Conservation (phyloP, 2,888 invertebrate species). For the Girardia tigrina region DNA sequence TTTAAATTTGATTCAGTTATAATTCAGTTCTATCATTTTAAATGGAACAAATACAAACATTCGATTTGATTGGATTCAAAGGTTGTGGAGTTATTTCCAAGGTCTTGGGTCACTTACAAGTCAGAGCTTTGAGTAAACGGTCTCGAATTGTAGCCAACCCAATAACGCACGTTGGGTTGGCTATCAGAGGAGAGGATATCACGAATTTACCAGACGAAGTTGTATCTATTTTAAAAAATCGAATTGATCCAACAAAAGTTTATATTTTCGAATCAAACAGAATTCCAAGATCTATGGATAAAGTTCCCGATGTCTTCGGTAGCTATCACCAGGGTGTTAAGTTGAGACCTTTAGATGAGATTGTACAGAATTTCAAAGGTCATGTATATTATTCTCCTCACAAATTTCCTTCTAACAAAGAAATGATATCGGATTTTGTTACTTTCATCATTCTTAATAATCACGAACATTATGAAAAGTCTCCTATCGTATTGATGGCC, state of each 20-base stretch:
- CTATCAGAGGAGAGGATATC: not conserved
- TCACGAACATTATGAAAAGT: not conserved
- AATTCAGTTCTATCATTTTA: not conserved
- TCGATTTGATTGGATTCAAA: slow-evolving; percentile 9
- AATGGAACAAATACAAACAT: slow-evolving; percentile 1
- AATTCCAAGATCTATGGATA: not conserved
- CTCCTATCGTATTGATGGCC: not conserved
- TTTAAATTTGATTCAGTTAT: too few relatives aligned
- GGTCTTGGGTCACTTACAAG: not conserved
- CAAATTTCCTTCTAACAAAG: not conserved
- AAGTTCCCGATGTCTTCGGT: not conserved
- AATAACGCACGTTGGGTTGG: not conserved
- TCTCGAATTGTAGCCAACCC: not conserved
- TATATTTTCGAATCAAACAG: slow-evolving; percentile 18
- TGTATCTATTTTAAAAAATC: not conserved
- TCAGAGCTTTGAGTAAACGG: not conserved
- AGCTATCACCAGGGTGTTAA: not conserved
- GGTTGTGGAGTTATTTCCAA: not conserved
- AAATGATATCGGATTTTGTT: not conserved
- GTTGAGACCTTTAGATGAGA: not conserved
- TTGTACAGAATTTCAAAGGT: not conserved
- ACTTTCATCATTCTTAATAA: not conserved
- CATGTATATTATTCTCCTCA: not conserved
- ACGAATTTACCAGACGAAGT: not conserved
- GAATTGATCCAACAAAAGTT: not conserved